Base-by-base conservation (phyloP, 2,797 vertebrate genomes). In the Octomys mimax region DNA sequence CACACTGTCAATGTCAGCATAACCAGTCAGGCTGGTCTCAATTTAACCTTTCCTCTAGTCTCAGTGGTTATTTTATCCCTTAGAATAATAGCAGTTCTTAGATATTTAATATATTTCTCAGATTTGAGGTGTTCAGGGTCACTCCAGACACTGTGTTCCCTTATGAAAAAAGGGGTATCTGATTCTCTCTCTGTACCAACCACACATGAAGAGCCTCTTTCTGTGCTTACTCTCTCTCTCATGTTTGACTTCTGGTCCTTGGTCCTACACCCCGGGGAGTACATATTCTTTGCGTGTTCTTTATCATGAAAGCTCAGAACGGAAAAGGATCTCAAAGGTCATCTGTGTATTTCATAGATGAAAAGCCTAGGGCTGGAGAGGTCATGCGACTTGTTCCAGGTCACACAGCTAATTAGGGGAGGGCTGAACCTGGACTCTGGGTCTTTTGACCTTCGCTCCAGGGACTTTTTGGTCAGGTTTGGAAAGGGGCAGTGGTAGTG, bases 61-160 rank as follows among this genome's bases (percentile, higher is more conserved):
- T 92, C 84, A 36, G n/a, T 26, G 42, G 80, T 83, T 93, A 94
- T 94, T 66, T 92, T 54, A 87, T 70, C 78, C 77, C 42, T 91
- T 91, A 89, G 52, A 95, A 96, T 94, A 94, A 91, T 77, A 71
- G 80, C 21, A 21, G 52, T 92, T 87, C 71, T 94, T 61, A 93
- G 85, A 93, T 68, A 81, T 31, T 97, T 92, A 89, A 87, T 92
- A 10, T n/a, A n/a, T 59, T 91, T 79, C 82, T 92, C 1, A 0
- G 81, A 83, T 54, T 36, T 0, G 0, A 86, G 54, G 73, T 54
- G 13, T 59, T 92, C 54, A 36, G 61, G 77, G 83, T 92, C 70
- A 87, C 39, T 71, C 2, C 19, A 95, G 95, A 77, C 64, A 91
- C 39, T 18, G 39, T 31, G 49, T 31, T 64, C 2, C 21, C 57